phyloP scores from a whole-genome alignment of 1,140 invertebrate genomes.

The Gryllus bimaculatus region DNA sequence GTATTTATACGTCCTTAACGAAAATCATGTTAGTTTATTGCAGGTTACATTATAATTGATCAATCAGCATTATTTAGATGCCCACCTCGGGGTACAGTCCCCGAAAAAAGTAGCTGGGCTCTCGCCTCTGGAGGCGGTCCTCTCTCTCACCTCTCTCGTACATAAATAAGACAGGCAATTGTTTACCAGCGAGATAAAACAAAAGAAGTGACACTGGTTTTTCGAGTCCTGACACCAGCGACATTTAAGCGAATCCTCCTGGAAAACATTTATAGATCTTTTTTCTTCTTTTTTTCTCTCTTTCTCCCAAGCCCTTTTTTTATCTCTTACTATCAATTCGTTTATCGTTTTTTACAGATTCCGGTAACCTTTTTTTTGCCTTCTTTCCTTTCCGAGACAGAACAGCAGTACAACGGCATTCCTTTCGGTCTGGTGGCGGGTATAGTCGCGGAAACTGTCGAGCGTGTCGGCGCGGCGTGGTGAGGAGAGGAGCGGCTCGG shows the following conservation, averaged over 20 bases:
- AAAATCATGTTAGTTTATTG: conserved; percentile 2
- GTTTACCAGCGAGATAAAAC: not conserved
- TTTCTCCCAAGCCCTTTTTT: not conserved
- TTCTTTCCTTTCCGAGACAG: not conserved
- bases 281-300: not conserved
- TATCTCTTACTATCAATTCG: not conserved
- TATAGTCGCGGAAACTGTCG: not conserved
- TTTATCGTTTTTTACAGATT: conserved; percentile 2
- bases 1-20: not conserved
- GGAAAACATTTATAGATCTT: not conserved
- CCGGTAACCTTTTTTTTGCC: not conserved
- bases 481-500: too few species aligned
- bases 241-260: not conserved
- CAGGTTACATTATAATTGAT: not conserved
- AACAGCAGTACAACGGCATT: not conserved
- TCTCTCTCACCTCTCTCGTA: not conserved
- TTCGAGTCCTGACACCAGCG: not conserved
- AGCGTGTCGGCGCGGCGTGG: too few species aligned
- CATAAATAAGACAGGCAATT: not conserved
- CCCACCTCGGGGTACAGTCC: not conserved
- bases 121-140: not conserved
- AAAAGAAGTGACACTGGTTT: not conserved
- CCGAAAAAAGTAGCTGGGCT: not conserved
- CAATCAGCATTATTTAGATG: not conserved
- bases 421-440: not conserved